Percentiles rank a stretch among this genome's conserved stretches.
Conservation (phyloP, 2,797 vertebrate genomes). For the Sparidentex hasta region DNA sequence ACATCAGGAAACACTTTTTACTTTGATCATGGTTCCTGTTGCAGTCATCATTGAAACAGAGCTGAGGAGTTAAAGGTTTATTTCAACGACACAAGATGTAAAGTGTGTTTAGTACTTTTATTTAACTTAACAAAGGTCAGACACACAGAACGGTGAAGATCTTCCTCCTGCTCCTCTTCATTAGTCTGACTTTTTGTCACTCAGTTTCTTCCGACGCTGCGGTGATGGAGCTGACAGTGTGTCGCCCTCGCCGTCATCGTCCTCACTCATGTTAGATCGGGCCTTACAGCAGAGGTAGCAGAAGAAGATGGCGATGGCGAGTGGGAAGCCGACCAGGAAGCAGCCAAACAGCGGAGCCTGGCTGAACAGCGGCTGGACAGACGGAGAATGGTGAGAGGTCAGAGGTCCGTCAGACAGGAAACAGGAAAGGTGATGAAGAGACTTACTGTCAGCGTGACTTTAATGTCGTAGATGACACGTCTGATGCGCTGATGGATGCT, state of each 20-base stretch:
- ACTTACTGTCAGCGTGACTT: conserved; percentile 50
- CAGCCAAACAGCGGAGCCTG: conserved; percentile 52
- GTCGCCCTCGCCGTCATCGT: accelerated
- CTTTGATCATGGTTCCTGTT: no score
- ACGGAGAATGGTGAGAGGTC: not conserved
- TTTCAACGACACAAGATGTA: no score
- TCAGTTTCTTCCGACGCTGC: not conserved
- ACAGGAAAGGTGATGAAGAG: not conserved
- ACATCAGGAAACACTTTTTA: no score
- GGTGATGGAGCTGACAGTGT: accelerated
- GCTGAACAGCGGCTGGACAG: conserved; percentile 31
- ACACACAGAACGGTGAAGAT: not conserved
- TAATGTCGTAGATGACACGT: conserved; percentile 47
- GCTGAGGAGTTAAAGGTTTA: not conserved
- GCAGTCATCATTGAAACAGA: not conserved
- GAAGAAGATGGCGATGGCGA: accelerated
- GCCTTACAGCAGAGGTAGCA: conserved; percentile 52
- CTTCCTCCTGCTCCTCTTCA: not conserved
- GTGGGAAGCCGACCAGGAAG: conserved; percentile 43
- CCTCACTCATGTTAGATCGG: accelerated
- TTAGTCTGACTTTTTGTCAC: conserved; percentile 64
- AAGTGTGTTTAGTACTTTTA: not conserved
- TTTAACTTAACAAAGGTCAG: not conserved
- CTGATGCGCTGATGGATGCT: conserved; percentile 23
- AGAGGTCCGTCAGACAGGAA: conserved; percentile 7